Conservation (phyloP, 2,888 invertebrate genomes). For the Anticlea derivata region DNA sequence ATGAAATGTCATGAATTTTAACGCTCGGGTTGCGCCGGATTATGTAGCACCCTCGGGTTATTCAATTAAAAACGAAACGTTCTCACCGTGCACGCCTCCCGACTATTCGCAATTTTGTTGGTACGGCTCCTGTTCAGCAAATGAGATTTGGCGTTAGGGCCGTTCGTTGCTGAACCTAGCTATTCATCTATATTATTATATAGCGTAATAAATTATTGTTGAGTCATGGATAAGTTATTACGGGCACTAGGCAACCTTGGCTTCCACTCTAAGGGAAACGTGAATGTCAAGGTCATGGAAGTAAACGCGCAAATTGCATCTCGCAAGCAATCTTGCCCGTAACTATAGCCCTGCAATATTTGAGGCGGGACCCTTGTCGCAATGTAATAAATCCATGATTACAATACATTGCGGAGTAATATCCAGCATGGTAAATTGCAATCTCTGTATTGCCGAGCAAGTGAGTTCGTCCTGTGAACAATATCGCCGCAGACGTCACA, state of each 20-base stretch:
- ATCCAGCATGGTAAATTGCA: not conserved
- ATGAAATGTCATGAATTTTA: slow-evolving; percentile 57
- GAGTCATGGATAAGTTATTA: slow-evolving; percentile 13
- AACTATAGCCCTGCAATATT: not conserved
- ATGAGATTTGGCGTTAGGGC: slow-evolving; percentile 49
- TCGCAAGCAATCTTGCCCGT: not conserved
- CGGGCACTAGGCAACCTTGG: slow-evolving; percentile 20
- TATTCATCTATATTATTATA: slow-evolving; percentile 13
- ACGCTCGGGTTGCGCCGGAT: slow-evolving; percentile 59
- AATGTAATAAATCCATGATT: no score
- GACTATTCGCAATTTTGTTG: slow-evolving; percentile 57
- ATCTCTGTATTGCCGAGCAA: not conserved
- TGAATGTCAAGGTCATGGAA: slow-evolving; percentile 20
- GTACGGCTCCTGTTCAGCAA: slow-evolving; percentile 53
- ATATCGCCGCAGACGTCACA: not conserved
- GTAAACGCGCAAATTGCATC: not conserved
- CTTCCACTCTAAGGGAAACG: slow-evolving; percentile 19
- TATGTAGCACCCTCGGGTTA: slow-evolving; percentile 69
- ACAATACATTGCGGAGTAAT: not conserved
- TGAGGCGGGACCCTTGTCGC: no score
- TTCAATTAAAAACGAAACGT: slow-evolving; percentile 71
- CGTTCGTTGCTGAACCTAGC: slow-evolving; percentile 15
- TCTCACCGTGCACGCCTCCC: slow-evolving; percentile 53
- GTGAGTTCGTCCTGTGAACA: not conserved
- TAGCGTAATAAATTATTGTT: slow-evolving; percentile 14